phyloP scores from a whole-genome alignment of 2,797 vertebrate genomes.

The Helarctos malayanus region DNA sequence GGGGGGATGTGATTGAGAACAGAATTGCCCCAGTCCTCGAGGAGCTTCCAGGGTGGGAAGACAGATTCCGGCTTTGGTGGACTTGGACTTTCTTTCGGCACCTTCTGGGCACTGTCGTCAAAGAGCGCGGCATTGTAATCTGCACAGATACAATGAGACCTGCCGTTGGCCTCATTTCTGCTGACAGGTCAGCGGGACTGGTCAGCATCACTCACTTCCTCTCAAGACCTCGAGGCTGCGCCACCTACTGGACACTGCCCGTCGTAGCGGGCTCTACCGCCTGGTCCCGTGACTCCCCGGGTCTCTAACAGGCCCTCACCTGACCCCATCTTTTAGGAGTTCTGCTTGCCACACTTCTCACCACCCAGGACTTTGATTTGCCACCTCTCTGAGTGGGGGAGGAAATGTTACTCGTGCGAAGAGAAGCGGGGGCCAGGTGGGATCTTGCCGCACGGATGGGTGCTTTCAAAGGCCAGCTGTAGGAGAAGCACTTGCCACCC shows the following conservation, averaged over 20 bases:
- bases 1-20: background rate
- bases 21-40: no score
- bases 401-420: background rate
- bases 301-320: background rate
- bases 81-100: background rate
- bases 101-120: background rate
- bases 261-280: background rate
- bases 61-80: background rate
- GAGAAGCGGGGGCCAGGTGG: background rate
- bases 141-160: background rate
- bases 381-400: background rate
- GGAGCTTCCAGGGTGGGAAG: background rate
- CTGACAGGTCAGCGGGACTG: background rate
- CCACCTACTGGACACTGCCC: background rate
- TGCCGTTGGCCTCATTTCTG: background rate
- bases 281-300: no score
- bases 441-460: fast-evolving
- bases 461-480: background rate
- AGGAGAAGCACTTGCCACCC: background rate
- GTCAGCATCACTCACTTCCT: background rate
- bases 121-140: background rate
- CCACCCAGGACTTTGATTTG: background rate
- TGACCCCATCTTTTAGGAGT: background rate
- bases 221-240: background rate
- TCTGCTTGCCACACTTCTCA: background rate